Base-by-base conservation (phyloP, 2,797 vertebrate genomes). In the Smutsia gigantea region DNA sequence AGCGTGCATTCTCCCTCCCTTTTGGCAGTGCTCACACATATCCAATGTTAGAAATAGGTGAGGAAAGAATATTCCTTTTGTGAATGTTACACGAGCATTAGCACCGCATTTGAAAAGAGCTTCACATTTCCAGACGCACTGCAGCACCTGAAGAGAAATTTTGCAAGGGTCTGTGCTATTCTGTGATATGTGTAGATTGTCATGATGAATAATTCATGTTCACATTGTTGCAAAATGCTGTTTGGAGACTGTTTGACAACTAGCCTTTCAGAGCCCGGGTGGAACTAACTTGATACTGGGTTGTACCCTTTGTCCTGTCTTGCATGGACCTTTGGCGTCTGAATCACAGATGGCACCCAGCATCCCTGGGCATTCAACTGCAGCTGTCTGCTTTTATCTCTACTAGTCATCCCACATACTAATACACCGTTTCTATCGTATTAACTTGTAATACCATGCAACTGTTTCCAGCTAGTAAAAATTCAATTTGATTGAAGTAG, bases 41-140 rank as follows among this genome's bases (percentile, higher is more conserved):
- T 68, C 90, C 78, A 63, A 25, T 79, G 94, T 95, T 97, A 95
- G 82, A 88, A 91, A 81, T 23, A n/a, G 13, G 42, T 69, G 53
- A 94, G 34, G 85, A 59, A 92, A 97, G 55, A 81, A 14, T 59
- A 72, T 64, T 90, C 31, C 78, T 90, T 90, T 74, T 74, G 42
- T 46, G 55, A 72, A 86, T 69, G 64, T 34, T 74, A 51, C 68
- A 59, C 66, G 17, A 81, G 31, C 53, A 57, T 78, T 78, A 55
- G 11, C 51, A 57, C 86, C 92, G 46, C 14, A 61, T 72, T 77
- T 94, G 72, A 39, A 86, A 93, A 85, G 82, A 97, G 49, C 23
- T 84, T 61, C 55, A 13, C 77, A 19, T 66, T 94, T 96, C 92
- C 61, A 90, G 78, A 83, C 18, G 57, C 25, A 27, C 7, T 88